Base-by-base conservation (phyloP, 64 coral and sea anemone species). In the Cladopsammia gracilis region DNA sequence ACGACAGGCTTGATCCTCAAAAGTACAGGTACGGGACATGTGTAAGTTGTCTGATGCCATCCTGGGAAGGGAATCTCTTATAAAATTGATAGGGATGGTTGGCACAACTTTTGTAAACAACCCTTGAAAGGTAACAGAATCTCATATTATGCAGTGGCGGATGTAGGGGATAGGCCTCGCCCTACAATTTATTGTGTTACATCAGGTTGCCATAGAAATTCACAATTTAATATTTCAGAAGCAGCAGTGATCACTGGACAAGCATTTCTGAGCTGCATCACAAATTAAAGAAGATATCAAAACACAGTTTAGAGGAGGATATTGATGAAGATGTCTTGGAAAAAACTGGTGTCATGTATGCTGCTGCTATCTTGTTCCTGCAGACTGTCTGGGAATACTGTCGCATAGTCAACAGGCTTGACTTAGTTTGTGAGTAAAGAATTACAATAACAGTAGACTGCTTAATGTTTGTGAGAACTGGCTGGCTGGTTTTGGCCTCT, bases 301-400 rank as follows among this genome's bases (percentile, higher is more conserved):
- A 98, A 78, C 93, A 96, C 54, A 77, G 68, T 10, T 93, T 48
- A 3, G 90, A 82, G 56, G 94, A 93, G 16, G 81, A 25, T 7
- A 47, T n/a, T 1, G 58, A 70, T 4, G 78, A 76, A 59, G 91
- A 96, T 62, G 75, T 84, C 42, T 20, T 90, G 45, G 97, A 98
- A 44, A 96, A 98, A 52, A 77, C 90, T 88, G 97, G 97, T 8
- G 87, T 98, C 4, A 96, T 98, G 73, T 98, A 93, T 93, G 97
- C 97, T 1, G 65, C 89, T 22, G 90, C 90, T 20, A 90, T 90
- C 18, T 64, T 98, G 23, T 98, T 98, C 85, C 89, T 98, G 59
- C 97, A 95, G 71, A 92, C 97, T 26, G 97, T 98, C 13, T 98
- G 97, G 97, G 93, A 98, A 91, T 98, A 98, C 58, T 98, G 97